phyloP scores from a whole-genome alignment of 2,113 vertebrate species.

The Mesembrinibis cayennensis region DNA sequence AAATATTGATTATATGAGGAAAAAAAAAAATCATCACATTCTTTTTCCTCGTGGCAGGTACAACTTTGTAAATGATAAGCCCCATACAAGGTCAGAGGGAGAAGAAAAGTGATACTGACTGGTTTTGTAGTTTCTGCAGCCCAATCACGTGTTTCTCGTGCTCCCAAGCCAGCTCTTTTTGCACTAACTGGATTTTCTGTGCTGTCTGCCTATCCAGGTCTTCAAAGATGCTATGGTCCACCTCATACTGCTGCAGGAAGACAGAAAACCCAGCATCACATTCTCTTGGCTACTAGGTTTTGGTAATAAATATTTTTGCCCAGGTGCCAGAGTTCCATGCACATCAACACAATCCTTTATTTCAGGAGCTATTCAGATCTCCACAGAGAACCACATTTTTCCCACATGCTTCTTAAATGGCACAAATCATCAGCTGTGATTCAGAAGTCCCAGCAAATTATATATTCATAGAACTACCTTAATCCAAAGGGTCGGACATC shows the following conservation, averaged over 20 bases:
- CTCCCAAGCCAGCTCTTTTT: slow-evolving; percentile 86
- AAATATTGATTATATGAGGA: background rate
- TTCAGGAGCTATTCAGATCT: background rate
- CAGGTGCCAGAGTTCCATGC: background rate
- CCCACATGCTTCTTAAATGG: background rate
- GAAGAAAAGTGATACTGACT: slow-evolving; percentile 65
- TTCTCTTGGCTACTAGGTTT: background rate
- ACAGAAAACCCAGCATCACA: background rate
- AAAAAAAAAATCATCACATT: background rate
- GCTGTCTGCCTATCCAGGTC: slow-evolving; percentile 74
- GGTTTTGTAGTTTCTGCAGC: slow-evolving; percentile 81
- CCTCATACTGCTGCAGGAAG: slow-evolving; percentile 79
- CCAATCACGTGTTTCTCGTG: slow-evolving; percentile 76
- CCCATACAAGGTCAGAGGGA: background rate
- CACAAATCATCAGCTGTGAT: background rate
- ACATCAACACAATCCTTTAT: background rate
- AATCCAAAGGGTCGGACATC: background rate
- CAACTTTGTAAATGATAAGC: background rate
- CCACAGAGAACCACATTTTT: background rate
- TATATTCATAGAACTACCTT: background rate
- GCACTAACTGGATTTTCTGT: slow-evolving; percentile 73
- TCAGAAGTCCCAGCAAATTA: background rate
- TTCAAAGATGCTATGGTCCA: slow-evolving; percentile 79
- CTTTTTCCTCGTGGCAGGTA: background rate
- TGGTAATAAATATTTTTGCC: background rate